Evolutionary conservation across 2,113 vertebrate species (phyloP), one percentile per base, ranked within the genome.

Genomic region (Brachypodius melanocephalos): DNA sequence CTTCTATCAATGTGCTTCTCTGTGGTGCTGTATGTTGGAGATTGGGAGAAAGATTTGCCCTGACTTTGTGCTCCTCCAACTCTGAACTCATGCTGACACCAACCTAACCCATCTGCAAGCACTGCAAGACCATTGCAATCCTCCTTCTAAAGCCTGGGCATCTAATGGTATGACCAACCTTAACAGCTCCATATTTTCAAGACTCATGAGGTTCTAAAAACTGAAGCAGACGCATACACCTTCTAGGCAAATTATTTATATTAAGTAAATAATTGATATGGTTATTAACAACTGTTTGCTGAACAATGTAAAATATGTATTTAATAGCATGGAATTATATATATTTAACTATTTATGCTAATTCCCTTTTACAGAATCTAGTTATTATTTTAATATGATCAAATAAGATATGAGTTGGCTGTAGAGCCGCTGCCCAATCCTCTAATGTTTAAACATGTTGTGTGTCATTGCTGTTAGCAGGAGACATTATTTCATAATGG

Each of bases 191-290:
- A 11, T 5, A 62, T 6, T 42, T 76, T 86, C 49, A 90, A 57
- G 25, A 19, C n/a, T 68, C 28, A 48, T 20, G 17, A 73, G 28
- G 10, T 62, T 40, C 45, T 86, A 73, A 82, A 79, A 88, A 12
- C 17, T 48, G 58, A 92, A 86, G 46, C 8, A 73, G n/a, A 48
- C 15, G 26, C 8, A 36, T 32, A 43, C 0, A 0, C 57, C 28
- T 73, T 54, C 42, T 34, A 45, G 8, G 9, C 7, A 68, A 75
- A 29, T 22, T 49, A 49, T 21, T 85, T 72, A 13, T 36, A 66
- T 52, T 52, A 25, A 40, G 7, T 46, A 51, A 72, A 54, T 46
- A 62, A 58, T 19, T 31, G 22, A 29, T 49, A 85, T 3, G 1
- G 5, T 48, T 59, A 88, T 46, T 68, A 75, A 58, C 67, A 32